These are phyloP conservation scores for Neosilurus mollespiculum DNA, from an alignment of 2,797 vertebrate species.

Conservation along the genomic window DNA sequence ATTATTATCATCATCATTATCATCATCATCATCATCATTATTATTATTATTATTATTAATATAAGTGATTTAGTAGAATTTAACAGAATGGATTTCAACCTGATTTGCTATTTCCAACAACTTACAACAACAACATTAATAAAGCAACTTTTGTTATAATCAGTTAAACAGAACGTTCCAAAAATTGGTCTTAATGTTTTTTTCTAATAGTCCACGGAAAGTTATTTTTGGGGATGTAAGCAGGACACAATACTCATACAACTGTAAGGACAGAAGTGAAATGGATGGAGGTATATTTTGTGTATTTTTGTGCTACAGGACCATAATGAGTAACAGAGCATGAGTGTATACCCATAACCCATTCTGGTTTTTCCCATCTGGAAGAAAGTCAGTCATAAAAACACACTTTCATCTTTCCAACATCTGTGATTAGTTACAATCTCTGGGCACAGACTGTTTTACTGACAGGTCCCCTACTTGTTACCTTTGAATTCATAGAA, in stretches of 20 bases:
- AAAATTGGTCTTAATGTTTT: background rate
- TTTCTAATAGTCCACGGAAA: background rate
- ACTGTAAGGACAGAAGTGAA: background rate
- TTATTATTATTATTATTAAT: too few relatives aligned
- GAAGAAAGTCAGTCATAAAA: background rate
- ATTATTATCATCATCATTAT: too few relatives aligned
- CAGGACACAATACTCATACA: background rate
- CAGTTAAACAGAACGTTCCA: background rate
- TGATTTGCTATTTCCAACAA: too few relatives aligned
- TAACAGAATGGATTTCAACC: too few relatives aligned
- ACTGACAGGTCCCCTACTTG: background rate
- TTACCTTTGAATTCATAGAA: background rate
- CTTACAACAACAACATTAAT: background rate
- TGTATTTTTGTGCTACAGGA: background rate
- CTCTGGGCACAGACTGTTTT: background rate
- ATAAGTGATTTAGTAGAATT: too few relatives aligned
- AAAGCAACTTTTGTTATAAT: background rate
- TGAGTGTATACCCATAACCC: background rate
- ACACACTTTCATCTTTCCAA: background rate
- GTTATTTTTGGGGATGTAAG: background rate
- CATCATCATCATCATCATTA: too few relatives aligned
- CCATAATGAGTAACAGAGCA: background rate
- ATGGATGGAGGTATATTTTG: background rate
- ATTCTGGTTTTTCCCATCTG: background rate
- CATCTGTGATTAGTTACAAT: constrained; percentile 8